These are phyloP conservation scores for Falcaria lacertinaria DNA, from an alignment of 2,888 invertebrate species.

Conservation along the genomic window DNA sequence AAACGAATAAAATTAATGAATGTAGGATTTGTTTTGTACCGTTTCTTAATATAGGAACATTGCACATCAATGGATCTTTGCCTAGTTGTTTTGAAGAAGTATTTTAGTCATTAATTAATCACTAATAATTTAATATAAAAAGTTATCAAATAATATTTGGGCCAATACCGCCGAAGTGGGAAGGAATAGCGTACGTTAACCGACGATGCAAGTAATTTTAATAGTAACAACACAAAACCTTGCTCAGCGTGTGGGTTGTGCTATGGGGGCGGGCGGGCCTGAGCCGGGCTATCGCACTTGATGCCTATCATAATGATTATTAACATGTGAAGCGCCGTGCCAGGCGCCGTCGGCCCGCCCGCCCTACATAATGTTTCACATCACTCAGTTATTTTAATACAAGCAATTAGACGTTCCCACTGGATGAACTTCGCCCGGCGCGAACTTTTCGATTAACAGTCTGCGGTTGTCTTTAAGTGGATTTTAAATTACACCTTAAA, in stretches of 20 bases:
- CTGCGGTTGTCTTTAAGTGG: conserved; percentile 76
- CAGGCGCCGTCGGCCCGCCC: conserved; percentile 61
- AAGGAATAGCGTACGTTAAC: neutral
- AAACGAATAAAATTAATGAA: too few relatives aligned
- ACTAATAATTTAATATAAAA: neutral
- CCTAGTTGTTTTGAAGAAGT: too few relatives aligned
- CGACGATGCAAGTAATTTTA: conserved; percentile 18
- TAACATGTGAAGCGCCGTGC: conserved; percentile 74
- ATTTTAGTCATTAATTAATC: too few relatives aligned
- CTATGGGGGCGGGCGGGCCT: conserved; percentile 34
- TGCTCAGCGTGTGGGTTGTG: conserved; percentile 14
- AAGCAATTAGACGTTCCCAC: conserved; percentile 71
- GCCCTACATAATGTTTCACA: conserved; percentile 76
- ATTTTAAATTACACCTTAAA: conserved; percentile 69
- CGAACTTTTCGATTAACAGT: conserved; percentile 73
- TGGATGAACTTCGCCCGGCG: conserved; percentile 52
- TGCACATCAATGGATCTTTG: too few relatives aligned
- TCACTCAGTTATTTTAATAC: conserved; percentile 78
- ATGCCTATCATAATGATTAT: conserved; percentile 78
- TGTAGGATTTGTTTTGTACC: too few relatives aligned
- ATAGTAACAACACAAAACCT: conserved; percentile 26
- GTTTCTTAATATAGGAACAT: too few relatives aligned
- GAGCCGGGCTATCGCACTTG: conserved; percentile 71
- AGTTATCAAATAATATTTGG: neutral
- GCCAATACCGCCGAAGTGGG: neutral